Evolutionary conservation across 2,113 vertebrate genomes (phyloP).

Genomic region (Sinosuthora webbiana): DNA sequence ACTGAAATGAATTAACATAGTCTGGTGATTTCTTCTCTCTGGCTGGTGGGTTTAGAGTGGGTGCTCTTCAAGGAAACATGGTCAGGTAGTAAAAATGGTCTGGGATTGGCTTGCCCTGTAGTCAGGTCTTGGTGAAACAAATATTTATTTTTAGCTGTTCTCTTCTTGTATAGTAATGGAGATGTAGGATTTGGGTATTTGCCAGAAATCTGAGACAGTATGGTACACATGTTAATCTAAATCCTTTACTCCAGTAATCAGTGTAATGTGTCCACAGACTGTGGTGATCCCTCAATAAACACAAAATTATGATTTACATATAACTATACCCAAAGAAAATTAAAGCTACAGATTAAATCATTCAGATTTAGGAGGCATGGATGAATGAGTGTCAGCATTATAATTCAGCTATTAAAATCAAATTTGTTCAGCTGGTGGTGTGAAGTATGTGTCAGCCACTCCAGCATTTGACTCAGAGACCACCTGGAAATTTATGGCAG

Average conservation of each 20-base stretch:
- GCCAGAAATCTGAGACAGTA: neutral
- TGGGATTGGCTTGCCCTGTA: neutral
- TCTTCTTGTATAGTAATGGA: neutral
- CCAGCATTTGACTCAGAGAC: neutral
- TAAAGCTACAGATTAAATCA: neutral
- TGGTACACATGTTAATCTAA: neutral
- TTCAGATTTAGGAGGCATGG: neutral
- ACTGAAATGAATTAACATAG: neutral
- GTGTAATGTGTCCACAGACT: neutral
- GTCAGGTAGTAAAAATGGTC: neutral
- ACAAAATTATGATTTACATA: neutral
- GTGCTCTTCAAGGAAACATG: neutral
- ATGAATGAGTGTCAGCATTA: neutral
- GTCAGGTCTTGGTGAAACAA: neutral
- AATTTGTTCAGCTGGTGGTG: neutral
- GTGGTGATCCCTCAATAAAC: neutral
- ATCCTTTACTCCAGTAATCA: neutral
- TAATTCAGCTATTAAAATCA: slow-evolving; percentile 6
- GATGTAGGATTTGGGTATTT: neutral
- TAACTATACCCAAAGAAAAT: neutral
- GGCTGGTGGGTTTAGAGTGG: neutral
- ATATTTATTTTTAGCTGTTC: neutral
- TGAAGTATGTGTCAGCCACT: neutral
- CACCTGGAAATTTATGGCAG: neutral
- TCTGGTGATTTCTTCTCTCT: neutral